These are phyloP conservation scores for Bufotes viridis DNA, from an alignment of 2,797 vertebrate genomes.

Conservation along the genomic window DNA sequence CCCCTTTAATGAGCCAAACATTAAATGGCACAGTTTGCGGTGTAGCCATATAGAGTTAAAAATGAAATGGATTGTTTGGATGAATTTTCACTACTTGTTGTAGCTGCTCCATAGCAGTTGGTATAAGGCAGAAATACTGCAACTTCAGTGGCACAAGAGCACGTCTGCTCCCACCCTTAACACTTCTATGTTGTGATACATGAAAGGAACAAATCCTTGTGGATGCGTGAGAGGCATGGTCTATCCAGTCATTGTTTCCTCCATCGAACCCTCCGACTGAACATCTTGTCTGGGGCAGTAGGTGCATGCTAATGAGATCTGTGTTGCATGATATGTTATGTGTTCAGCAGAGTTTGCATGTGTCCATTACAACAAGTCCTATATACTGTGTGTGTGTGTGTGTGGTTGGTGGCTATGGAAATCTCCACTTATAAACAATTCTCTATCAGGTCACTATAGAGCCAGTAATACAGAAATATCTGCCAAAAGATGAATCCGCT, in stretches of 20 bases:
- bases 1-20: no score
- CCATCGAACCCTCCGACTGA: no score
- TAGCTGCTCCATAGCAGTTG: no score
- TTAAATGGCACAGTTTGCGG: no score
- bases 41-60: no score
- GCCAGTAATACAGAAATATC: no score
- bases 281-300: background rate
- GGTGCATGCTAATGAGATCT: background rate
- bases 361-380: background rate
- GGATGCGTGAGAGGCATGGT: conserved; percentile 10
- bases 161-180: background rate
- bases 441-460: background rate
- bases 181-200: background rate
- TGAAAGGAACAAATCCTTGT: background rate
- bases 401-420: background rate
- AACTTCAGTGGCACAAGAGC: background rate
- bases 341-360: conserved; percentile 11
- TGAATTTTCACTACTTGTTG: no score
- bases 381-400: background rate
- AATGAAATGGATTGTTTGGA: no score
- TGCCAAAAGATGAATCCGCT: no score
- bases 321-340: background rate
- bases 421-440: background rate
- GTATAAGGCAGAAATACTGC: background rate
- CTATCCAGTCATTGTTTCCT: conserved; percentile 22